Conservation (phyloP, 2,888 invertebrate species). For the Archips xylosteana region DNA sequence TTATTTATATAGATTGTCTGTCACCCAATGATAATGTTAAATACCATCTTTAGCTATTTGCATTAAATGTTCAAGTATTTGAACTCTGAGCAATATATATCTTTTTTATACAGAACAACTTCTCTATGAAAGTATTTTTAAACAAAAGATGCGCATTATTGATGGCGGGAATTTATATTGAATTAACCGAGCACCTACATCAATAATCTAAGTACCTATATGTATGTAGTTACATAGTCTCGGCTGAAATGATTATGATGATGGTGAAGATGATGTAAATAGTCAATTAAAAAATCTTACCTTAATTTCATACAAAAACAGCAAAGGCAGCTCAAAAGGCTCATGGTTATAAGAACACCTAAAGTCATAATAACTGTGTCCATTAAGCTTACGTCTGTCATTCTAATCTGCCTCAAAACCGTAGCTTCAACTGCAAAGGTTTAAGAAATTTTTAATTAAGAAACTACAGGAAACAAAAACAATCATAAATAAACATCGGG, state of each 20-base stretch:
- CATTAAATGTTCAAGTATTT: no score
- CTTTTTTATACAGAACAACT: no score
- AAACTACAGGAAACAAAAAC: not conserved
- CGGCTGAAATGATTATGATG: no score
- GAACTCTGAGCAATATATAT: no score
- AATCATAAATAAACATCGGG: not conserved
- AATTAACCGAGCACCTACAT: not conserved
- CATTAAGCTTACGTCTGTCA: conserved; percentile 49
- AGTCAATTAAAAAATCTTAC: conserved; percentile 51
- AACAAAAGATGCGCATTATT: not conserved
- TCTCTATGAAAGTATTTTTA: no score
- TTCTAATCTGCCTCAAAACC: not conserved
- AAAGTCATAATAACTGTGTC: conserved; percentile 60
- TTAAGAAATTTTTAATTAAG: not conserved
- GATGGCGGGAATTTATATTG: not conserved
- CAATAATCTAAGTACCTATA: no score
- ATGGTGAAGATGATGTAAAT: not conserved
- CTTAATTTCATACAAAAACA: conserved; percentile 71
- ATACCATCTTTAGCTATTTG: no score
- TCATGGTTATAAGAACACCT: conserved; percentile 58
- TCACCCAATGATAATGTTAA: no score
- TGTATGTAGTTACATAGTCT: no score
- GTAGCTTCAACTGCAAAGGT: conserved; percentile 12
- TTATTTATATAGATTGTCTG: no score
- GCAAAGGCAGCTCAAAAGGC: conserved; percentile 61